These are phyloP conservation scores for Drosophila pseudotakahashii DNA, from an alignment of 2,888 invertebrate genomes.

Conservation along the genomic window DNA sequence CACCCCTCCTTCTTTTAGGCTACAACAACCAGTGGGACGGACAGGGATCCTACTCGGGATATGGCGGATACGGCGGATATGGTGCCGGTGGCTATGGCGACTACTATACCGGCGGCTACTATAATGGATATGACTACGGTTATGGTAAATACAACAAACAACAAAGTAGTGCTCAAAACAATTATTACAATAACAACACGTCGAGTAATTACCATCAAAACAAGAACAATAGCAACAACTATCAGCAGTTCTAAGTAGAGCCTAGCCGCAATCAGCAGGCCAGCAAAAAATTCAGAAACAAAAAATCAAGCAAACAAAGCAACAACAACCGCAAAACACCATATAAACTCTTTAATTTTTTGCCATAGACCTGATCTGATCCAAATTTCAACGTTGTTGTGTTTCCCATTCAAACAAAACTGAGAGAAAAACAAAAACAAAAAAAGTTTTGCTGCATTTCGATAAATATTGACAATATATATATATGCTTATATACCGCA, in stretches of 20 bases:
- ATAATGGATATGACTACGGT: slow-evolving; percentile 89
- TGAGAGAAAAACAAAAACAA: slow-evolving; percentile 76
- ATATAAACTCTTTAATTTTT: slow-evolving; percentile 43
- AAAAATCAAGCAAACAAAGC: slow-evolving; percentile 55
- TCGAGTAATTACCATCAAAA: slow-evolving; percentile 82
- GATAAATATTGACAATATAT: slow-evolving; percentile 8
- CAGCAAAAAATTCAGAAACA: slow-evolving; percentile 43
- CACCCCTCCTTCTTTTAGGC: slow-evolving; percentile 52
- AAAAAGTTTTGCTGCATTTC: slow-evolving; percentile 70
- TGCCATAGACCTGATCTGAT: slow-evolving; percentile 55
- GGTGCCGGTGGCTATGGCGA: slow-evolving; percentile 89
- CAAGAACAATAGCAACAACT: slow-evolving; percentile 83
- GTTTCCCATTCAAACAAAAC: slow-evolving; percentile 63
- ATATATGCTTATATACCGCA: slow-evolving; percentile 14
- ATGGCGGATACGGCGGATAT: slow-evolving; percentile 89
- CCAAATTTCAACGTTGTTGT: slow-evolving; percentile 62
- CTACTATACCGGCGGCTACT: slow-evolving; percentile 87
- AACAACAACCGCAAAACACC: slow-evolving; percentile 47
- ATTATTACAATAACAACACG: slow-evolving; percentile 83
- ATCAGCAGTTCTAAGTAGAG: slow-evolving; percentile 79
- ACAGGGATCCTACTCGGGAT: slow-evolving; percentile 88
- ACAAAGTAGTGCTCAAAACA: slow-evolving; percentile 83
- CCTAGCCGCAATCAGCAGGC: slow-evolving; percentile 19
- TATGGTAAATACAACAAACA: slow-evolving; percentile 84
- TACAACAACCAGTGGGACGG: slow-evolving; percentile 85